These are phyloP conservation scores for Dipodomys ordii DNA, from an alignment of 2,113 vertebrate species.

Conservation along the genomic window DNA sequence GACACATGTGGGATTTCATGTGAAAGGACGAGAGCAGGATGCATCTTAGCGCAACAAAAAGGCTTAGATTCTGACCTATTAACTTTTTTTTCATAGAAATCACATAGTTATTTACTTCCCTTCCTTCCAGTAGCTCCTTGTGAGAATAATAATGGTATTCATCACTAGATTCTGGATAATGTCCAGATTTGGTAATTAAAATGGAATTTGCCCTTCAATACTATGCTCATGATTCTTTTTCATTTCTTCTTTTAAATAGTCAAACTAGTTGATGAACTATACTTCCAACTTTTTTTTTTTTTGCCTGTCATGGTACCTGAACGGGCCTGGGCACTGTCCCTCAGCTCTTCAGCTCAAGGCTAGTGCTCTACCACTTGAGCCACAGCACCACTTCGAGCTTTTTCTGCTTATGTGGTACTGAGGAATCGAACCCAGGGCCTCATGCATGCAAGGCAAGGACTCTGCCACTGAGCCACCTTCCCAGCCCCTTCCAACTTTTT, in stretches of 20 bases:
- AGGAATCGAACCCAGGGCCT: too few relatives aligned
- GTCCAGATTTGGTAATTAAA: slow-evolving; percentile 60
- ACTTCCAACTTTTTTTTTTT: slow-evolving; percentile 3
- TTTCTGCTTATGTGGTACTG: too few relatives aligned
- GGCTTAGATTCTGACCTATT: neutral
- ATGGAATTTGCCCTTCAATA: slow-evolving; percentile 67
- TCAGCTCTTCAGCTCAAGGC: too few relatives aligned
- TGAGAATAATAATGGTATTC: slow-evolving; percentile 57
- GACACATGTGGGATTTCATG: neutral
- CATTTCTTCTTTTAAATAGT: slow-evolving; percentile 48
- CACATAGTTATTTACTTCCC: slow-evolving; percentile 14
- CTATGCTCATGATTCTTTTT: slow-evolving; percentile 43
- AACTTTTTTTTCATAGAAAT: neutral
- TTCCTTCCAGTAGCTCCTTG: slow-evolving; percentile 29
- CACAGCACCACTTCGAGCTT: too few relatives aligned
- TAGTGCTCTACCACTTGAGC: too few relatives aligned
- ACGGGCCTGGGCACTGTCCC: too few relatives aligned
- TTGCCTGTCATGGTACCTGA: too few relatives aligned
- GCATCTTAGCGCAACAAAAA: neutral
- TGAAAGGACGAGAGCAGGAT: neutral
- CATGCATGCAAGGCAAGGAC: too few relatives aligned
- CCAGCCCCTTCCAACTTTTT: too few relatives aligned
- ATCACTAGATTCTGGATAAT: slow-evolving; percentile 36
- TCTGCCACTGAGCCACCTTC: too few relatives aligned
- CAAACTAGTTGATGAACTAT: slow-evolving; percentile 40